Percentiles rank a stretch among this genome's conserved stretches.
Evolutionary conservation across 2,113 vertebrate genomes (phyloP).

Genomic region (Antidorcas marsupialis): DNA sequence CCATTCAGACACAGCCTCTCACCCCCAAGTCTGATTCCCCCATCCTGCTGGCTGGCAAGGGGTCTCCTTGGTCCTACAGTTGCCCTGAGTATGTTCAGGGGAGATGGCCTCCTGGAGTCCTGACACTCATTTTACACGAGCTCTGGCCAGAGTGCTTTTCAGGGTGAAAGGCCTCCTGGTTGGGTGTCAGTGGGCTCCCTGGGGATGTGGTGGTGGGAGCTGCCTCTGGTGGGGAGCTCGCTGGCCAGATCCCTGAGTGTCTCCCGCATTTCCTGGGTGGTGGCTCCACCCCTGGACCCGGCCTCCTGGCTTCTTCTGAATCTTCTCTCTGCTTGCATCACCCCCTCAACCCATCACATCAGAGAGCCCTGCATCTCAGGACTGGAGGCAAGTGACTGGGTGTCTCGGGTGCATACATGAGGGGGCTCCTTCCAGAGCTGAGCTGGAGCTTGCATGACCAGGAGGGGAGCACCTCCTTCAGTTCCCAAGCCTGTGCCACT

Average conservation of each 20-base stretch:
- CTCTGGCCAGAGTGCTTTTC: too few species aligned
- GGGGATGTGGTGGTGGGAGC: background rate
- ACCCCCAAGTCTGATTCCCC: rapidly evolving
- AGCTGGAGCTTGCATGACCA: rapidly evolving
- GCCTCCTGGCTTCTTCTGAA: rapidly evolving
- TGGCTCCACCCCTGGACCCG: rapidly evolving
- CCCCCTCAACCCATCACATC: rapidly evolving
- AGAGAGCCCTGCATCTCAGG: background rate
- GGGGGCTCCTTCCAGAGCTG: background rate
- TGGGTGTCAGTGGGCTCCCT: background rate
- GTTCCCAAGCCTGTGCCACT: background rate
- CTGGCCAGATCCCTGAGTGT: too few species aligned
- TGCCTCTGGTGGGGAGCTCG: rapidly evolving
- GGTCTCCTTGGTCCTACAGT: background rate
- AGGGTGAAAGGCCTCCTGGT: too few species aligned
- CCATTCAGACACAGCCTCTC: background rate
- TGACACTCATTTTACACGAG: background rate
- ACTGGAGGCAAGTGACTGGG: background rate
- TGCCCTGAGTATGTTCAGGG: rapidly evolving
- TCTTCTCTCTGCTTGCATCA: rapidly evolving
- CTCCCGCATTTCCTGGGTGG: too few species aligned
- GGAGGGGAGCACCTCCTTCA: rapidly evolving
- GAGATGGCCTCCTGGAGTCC: background rate
- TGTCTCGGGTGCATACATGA: rapidly evolving
- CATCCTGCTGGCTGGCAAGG: background rate